Base-by-base conservation (phyloP, 2,888 invertebrate genomes). In the Notocelia uddmanniana region DNA sequence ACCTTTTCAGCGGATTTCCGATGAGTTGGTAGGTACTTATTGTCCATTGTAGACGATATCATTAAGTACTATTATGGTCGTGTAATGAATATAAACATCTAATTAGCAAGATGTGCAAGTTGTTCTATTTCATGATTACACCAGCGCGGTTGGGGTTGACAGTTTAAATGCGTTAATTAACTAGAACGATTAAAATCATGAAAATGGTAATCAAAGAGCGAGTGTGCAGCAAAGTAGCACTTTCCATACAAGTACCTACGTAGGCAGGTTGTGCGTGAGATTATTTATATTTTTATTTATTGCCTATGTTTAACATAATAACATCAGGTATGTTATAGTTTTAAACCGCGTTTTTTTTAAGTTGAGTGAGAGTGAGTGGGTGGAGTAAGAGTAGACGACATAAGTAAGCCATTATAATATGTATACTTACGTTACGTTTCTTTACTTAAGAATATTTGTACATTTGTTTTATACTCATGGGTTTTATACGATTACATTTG, bases 131-230 rank as follows among this genome's bases (percentile, higher is more conserved):
- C 60, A 41, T 45, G 48, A 71, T 63, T 37, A 34, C 18, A 55
- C 26, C 67, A 50, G 62, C 68, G 55, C 63, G 63, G 57, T 66
- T 23, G 54, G 59, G 59, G 69, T 63, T 54, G 64, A 70, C 68
- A 68, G 52, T 71, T 71, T 70, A 69, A 73, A 73, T 31, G 26
- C 57, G 62, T 68, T 76, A 64, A 68, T 76, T 76, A 75, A 70
- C 66, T 73, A 59, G 71, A 75, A 45, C 76, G 79, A 79, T 89
- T 85, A 89, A 86, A 89, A 88, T 87, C 88, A 85, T 81, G 82
- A 81, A 89, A 89, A 87, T 84, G 85, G 76, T 87, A 84, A 86
- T 86, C 85, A 85, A 82, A 81, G 80, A 87, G 85, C 84, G 80
- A 83, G 83, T 88, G 85, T 82, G 81, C 84, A 74, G 78, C 82